A percentile compares a stretch with the other conserved stretches of the same genome.
These are phyloP conservation scores for Chionomys nivalis DNA, from an alignment of 2,113 vertebrate genomes.

Conservation along the genomic window DNA sequence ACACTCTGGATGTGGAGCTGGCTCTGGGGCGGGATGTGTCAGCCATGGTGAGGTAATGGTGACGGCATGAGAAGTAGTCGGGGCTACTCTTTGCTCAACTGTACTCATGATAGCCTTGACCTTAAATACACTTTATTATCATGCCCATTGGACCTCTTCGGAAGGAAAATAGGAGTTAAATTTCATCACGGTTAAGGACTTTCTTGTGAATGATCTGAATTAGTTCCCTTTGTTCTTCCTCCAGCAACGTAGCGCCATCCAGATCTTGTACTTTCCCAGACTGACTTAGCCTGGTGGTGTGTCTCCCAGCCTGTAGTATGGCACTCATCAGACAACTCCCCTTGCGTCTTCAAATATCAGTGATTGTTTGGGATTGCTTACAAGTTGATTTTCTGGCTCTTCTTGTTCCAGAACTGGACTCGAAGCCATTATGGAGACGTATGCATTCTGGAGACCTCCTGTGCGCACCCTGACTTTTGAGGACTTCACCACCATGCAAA, in stretches of 20 bases:
- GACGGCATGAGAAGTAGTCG: neutral
- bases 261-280: neutral
- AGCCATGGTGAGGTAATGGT: neutral
- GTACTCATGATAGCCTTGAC: neutral
- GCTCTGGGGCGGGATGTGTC: neutral
- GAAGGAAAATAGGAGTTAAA: neutral
- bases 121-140: neutral
- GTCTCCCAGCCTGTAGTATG: rapidly evolving
- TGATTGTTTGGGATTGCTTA: constrained; percentile 16
- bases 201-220: neutral
- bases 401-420: constrained; percentile 92
- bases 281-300: constrained; percentile 47
- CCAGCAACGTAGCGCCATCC: neutral
- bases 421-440: constrained; percentile 99
- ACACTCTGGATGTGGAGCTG: neutral
- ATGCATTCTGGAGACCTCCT: constrained; percentile 99
- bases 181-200: neutral
- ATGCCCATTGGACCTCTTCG: neutral
- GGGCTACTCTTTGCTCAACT: neutral
- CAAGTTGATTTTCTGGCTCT: constrained; percentile 65
- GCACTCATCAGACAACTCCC: neutral
- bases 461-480: constrained; percentile 98
- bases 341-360: constrained; percentile 32
- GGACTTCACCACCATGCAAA: constrained; percentile 99
- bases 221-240: constrained; percentile 45